These are phyloP conservation scores for Sycophila texana DNA, from an alignment of 2,888 invertebrate genomes.

Conservation along the genomic window DNA sequence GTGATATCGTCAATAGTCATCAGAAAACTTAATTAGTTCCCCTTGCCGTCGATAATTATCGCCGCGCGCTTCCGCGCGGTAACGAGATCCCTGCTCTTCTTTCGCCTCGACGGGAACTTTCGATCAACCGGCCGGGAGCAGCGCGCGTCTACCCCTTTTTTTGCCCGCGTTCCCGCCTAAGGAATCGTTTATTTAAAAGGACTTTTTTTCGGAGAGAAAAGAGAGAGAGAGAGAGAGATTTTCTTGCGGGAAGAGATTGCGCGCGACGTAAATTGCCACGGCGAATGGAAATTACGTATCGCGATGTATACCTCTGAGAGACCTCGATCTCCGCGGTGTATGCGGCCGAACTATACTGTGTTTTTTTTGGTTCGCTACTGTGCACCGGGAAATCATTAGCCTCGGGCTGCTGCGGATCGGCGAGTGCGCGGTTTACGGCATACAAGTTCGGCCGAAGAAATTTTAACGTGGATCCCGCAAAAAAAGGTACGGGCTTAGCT, in stretches of 20 bases:
- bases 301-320: no score
- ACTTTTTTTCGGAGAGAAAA: slow-evolving; percentile 7
- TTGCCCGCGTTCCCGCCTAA: not conserved
- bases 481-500: no score
- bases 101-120: slow-evolving; percentile 33
- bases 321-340: no score
- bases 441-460: no score
- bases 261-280: slow-evolving; percentile 5
- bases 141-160: not conserved
- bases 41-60: slow-evolving; percentile 53
- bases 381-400: not conserved
- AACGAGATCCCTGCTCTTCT: slow-evolving; percentile 31
- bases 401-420: no score
- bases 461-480: no score
- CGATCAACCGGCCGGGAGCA: slow-evolving; percentile 8
- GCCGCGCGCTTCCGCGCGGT: slow-evolving; percentile 37
- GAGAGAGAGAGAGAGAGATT: not conserved
- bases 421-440: no score
- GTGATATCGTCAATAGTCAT: slow-evolving; percentile 47
- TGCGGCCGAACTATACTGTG: no score
- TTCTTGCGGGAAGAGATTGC: slow-evolving; percentile 1
- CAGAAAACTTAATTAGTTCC: slow-evolving; percentile 52
- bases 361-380: not conserved
- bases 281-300: slow-evolving; percentile 12
- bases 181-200: slow-evolving; percentile 26